These are phyloP conservation scores for Adrianichthys oophorus DNA, from an alignment of 2,797 vertebrate genomes.

Conservation along the genomic window DNA sequence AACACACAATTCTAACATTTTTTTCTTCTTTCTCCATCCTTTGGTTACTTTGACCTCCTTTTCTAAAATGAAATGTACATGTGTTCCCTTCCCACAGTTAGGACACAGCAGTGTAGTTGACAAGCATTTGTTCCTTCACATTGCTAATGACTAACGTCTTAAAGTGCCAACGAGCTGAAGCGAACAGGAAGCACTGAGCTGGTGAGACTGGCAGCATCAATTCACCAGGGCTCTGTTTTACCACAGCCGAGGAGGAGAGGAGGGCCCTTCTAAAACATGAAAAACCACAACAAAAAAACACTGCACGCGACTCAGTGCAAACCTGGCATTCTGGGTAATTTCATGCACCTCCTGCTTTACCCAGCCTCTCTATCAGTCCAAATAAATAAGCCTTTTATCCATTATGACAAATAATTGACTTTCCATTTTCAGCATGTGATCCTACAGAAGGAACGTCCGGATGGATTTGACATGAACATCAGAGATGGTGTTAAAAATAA, in stretches of 20 bases:
- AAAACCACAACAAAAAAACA: too few relatives aligned
- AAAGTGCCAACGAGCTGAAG: slow-evolving; percentile 75
- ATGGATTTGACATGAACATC: slow-evolving; percentile 44
- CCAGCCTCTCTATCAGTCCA: too few relatives aligned
- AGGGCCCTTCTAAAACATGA: too few relatives aligned
- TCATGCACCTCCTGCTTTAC: too few relatives aligned
- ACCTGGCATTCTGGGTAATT: too few relatives aligned
- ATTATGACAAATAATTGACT: too few relatives aligned
- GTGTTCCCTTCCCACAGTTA: slow-evolving; percentile 33
- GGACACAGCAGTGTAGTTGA: slow-evolving; percentile 28
- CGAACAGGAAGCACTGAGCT: slow-evolving; percentile 57
- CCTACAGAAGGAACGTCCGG: slow-evolving; percentile 32
- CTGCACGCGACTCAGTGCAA: too few relatives aligned
- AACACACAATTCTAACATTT: slow-evolving; percentile 25
- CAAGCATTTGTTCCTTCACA: slow-evolving; percentile 25
- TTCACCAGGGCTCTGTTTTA: slow-evolving; percentile 6
- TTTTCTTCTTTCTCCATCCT: slow-evolving; percentile 46
- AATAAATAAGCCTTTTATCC: too few relatives aligned
- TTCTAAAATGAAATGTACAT: slow-evolving; percentile 13
- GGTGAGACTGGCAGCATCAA: slow-evolving; percentile 33
- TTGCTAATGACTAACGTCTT: slow-evolving; percentile 43
- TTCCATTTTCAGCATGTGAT: slow-evolving; percentile 30
- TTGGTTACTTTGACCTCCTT: slow-evolving; percentile 61
- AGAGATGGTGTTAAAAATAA: slow-evolving; percentile 41
- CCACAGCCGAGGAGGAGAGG: background rate